Conservation (phyloP, 2,113 vertebrate species). For the Trematocara zebra region DNA sequence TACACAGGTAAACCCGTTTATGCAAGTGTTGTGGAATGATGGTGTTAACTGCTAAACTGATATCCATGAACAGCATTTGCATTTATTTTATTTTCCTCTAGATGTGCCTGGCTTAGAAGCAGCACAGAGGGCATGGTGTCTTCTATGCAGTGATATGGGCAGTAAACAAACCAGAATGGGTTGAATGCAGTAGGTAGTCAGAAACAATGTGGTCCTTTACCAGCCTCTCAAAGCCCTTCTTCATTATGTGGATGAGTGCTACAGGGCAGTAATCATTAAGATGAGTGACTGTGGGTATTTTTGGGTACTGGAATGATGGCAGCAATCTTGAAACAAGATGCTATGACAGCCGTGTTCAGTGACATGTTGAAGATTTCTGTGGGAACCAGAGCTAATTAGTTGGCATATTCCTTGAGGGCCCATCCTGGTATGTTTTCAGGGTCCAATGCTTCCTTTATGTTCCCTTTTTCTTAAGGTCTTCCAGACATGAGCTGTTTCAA, state of each 20-base stretch:
- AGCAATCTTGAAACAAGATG: background rate
- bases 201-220: background rate
- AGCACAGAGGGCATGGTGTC: background rate
- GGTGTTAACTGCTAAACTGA: background rate
- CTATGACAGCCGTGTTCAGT: background rate
- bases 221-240: background rate
- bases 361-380: background rate
- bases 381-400: background rate
- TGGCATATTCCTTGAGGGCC: background rate
- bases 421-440: background rate
- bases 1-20: background rate
- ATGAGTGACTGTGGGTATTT: background rate
- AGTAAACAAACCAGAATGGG: background rate
- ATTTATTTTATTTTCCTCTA: background rate
- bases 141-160: background rate
- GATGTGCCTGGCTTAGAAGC: background rate
- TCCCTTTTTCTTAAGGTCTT: background rate
- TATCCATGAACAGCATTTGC: background rate
- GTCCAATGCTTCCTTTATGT: background rate
- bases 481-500: background rate
- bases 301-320: background rate
- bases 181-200: background rate
- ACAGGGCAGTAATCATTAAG: background rate
- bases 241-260: background rate
- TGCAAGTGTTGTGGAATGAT: background rate